These are phyloP conservation scores for Lycaena phlaeas DNA, from an alignment of 2,888 invertebrate genomes.

Conservation along the genomic window DNA sequence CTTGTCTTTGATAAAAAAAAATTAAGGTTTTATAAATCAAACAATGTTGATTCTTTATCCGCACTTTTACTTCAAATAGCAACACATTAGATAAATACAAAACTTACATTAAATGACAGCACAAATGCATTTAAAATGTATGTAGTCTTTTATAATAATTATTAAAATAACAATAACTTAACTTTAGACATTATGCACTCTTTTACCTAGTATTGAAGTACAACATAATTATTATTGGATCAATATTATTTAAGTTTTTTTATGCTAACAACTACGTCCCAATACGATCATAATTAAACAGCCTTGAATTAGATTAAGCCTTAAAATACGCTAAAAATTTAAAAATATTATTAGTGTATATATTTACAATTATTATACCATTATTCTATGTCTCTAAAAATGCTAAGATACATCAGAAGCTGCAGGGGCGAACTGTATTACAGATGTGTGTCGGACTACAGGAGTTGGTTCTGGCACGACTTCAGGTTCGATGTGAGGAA, in stretches of 20 bases:
- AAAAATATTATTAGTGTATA: conserved; percentile 11
- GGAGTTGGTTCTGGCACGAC: conserved; percentile 30
- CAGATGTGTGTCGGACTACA: conserved; percentile 73
- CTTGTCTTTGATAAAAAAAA: too few relatives aligned
- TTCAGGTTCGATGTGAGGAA: conserved; percentile 75
- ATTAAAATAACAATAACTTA: conserved; percentile 20
- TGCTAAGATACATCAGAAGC: conserved; percentile 56
- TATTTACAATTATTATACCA: neutral
- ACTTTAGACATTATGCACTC: conserved; percentile 14
- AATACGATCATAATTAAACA: conserved; percentile 27
- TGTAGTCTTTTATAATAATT: conserved; percentile 44
- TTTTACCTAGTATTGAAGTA: neutral
- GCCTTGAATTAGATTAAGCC: conserved; percentile 33
- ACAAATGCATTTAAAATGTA: conserved; percentile 39
- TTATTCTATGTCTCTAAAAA: conserved; percentile 13
- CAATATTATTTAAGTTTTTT: conserved; percentile 16
- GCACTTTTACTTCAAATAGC: conserved; percentile 20
- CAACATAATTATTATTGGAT: conserved; percentile 5
- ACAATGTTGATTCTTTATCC: neutral
- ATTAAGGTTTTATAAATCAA: neutral
- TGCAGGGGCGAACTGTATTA: conserved; percentile 89
- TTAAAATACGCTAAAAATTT: conserved; percentile 19
- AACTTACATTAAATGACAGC: conserved; percentile 34
- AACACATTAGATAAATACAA: conserved; percentile 34
- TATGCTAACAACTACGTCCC: conserved; percentile 20